These are phyloP conservation scores for Mormyrus hasselquistii DNA, from an alignment of 2,797 vertebrate genomes.

Conservation along the genomic window DNA sequence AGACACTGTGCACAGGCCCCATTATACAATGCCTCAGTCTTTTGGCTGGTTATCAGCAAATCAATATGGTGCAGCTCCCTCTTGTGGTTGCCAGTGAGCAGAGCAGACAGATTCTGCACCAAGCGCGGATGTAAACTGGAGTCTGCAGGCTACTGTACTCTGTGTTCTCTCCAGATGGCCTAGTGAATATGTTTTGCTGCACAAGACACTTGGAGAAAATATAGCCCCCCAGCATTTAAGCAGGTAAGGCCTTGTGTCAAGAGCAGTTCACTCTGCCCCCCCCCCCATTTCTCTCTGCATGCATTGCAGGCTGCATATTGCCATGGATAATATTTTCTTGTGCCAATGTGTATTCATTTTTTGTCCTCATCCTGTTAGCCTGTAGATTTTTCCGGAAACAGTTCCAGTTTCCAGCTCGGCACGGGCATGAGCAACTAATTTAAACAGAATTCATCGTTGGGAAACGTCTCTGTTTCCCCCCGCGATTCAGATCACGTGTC, in stretches of 20 bases:
- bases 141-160: background rate
- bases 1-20: background rate
- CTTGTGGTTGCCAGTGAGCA: background rate
- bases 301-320: background rate
- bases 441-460: background rate
- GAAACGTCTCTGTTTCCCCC: background rate
- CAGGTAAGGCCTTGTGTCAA: background rate
- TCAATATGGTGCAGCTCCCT: conserved; percentile 4
- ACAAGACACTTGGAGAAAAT: background rate
- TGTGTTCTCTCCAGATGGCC: background rate
- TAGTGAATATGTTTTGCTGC: background rate
- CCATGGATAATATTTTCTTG: background rate
- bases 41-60: background rate
- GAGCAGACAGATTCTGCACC: background rate
- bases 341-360: background rate
- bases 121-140: background rate
- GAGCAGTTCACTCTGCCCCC: background rate
- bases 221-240: background rate
- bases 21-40: background rate
- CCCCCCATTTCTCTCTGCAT: background rate
- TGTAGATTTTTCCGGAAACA: background rate
- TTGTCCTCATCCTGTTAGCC: background rate
- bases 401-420: background rate
- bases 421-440: background rate
- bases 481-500: background rate